These are phyloP conservation scores for Aurelia sp. DNA, from an alignment of 30 jellyfish, hydroid and myxozoan species.

Conservation along the genomic window DNA sequence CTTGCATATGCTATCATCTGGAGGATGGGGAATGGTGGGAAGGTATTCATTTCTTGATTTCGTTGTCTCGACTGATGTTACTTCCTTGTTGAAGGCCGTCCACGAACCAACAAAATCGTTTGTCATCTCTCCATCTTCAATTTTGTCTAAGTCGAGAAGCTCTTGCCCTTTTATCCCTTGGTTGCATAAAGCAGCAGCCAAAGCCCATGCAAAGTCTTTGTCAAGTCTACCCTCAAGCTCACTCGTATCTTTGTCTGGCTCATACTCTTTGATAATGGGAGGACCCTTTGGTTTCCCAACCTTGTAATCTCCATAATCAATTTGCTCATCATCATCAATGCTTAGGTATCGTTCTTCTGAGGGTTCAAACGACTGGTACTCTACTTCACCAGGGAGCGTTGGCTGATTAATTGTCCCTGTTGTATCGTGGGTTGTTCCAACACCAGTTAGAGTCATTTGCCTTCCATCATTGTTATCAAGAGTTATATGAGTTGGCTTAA, in stretches of 20 bases:
- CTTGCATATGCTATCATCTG: constrained; percentile 55
- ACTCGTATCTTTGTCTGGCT: constrained; percentile 56
- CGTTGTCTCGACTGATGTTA: constrained; percentile 64
- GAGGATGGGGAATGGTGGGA: constrained; percentile 66
- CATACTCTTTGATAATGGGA: constrained; percentile 33
- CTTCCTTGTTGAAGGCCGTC: constrained; percentile 60
- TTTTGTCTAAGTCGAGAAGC: constrained; percentile 36
- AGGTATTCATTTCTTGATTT: constrained; percentile 61
- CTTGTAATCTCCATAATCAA: constrained; percentile 56
- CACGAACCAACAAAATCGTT: constrained; percentile 49
- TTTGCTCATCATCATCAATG: constrained; percentile 54
- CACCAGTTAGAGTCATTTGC: constrained; percentile 66
- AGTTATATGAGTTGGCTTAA: constrained; percentile 51
- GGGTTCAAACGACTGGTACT: constrained; percentile 61
- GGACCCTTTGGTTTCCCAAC: constrained; percentile 52
- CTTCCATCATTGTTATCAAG: constrained; percentile 68
- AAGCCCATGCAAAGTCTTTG: constrained; percentile 68
- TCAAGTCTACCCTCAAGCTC: constrained; percentile 67
- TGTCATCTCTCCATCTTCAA: constrained; percentile 44
- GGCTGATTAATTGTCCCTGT: constrained; percentile 68
- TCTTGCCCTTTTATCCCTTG: constrained; percentile 35
- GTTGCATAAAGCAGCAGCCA: constrained; percentile 60
- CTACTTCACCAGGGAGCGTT: constrained; percentile 48
- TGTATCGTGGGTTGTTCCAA: constrained; percentile 64
- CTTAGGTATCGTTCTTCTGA: constrained; percentile 45